Evolutionary conservation across 2,888 invertebrate species (phyloP), one percentile per base, ranked within the genome.

Genomic region (Diarsia dahlii): DNA sequence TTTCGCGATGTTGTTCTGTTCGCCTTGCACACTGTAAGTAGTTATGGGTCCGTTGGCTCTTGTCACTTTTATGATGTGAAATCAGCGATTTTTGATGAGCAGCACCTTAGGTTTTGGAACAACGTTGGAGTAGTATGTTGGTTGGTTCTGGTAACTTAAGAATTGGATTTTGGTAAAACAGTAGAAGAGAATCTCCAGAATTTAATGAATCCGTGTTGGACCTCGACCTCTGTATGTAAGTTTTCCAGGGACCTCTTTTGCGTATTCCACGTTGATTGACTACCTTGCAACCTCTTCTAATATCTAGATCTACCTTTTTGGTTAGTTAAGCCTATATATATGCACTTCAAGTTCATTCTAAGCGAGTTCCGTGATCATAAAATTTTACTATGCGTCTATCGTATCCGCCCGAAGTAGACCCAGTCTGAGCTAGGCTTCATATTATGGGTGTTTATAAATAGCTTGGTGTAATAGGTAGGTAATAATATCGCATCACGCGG

Each of bases 11-110:
- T 63, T 80, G 70, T 80, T 74, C 81, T 71, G 45, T 39, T 73
- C 54, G 63, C 45, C 68, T 78, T 74, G 62, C 34, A 63, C 76
- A 68, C 18, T 52, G 50, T 56, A 74, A 74, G 70, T 65, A 77
- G 76, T 84, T 81, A 87, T 82, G 82, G 77, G 84, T 83, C 79
- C 81, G 80, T 86, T 83, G 84, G 84, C 86, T 81, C 81, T 73
- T 84, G 70, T 78, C 65, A 79, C 69, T 80, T 84, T 85, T 86
- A 84, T 71, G 76, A 71, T 74, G 81, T 68, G 23, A 60, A 84
- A 81, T 86, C 73, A 84, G 72, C 81, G 68, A n/a, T 73, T 83
- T 77, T 72, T 71, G 67, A 84, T 56, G 58, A 50, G 15, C 28
- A 75, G 60, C 48, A 75, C 65, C 62, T 70, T 71, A 6, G 20